A percentile compares a stretch with the other conserved stretches of the same genome.
Conservation (phyloP, 2,113 vertebrate species). For the Paracanthobrama guichenoti region DNA sequence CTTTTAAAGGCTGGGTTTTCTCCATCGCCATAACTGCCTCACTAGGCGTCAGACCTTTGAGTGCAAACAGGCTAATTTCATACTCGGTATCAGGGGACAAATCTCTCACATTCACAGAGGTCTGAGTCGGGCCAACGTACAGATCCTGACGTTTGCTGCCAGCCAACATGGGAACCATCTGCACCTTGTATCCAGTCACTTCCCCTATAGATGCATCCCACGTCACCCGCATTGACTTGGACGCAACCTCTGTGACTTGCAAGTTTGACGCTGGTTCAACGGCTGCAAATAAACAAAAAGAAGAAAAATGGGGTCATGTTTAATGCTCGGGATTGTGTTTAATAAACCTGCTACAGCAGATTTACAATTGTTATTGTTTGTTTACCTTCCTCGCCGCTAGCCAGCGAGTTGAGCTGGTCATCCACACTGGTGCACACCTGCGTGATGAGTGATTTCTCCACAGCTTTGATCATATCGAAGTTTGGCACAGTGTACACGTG, state of each 20-base stretch:
- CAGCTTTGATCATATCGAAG: constrained; percentile 82
- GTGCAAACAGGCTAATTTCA: constrained; percentile 86
- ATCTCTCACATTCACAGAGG: constrained; percentile 80
- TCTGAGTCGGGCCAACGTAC: constrained; percentile 81
- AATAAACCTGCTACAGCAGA: neutral
- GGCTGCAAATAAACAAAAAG: constrained; percentile 68
- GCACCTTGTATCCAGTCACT: constrained; percentile 87
- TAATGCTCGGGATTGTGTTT: neutral
- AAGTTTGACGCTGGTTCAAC: constrained; percentile 89
- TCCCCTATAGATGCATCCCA: constrained; percentile 86
- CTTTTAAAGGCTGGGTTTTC: constrained; percentile 86
- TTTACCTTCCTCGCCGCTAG: constrained; percentile 93
- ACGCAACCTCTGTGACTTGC: constrained; percentile 82
- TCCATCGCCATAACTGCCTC: constrained; percentile 81
- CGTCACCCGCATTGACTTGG: constrained; percentile 85
- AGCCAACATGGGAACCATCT: constrained; percentile 85
- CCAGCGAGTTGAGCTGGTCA: constrained; percentile 83
- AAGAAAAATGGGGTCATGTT: neutral
- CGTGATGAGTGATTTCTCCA: constrained; percentile 85
- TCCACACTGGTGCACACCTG: constrained; percentile 88
- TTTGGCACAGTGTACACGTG: constrained; percentile 84
- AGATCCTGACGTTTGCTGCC: constrained; percentile 83
- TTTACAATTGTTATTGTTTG: constrained; percentile 24
- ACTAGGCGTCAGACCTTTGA: constrained; percentile 86
- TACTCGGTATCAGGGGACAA: constrained; percentile 89